Evolutionary conservation across 2,888 invertebrate species (phyloP), one percentile per base, ranked within the genome.

Genomic region (Pseudococcus longispinus): DNA sequence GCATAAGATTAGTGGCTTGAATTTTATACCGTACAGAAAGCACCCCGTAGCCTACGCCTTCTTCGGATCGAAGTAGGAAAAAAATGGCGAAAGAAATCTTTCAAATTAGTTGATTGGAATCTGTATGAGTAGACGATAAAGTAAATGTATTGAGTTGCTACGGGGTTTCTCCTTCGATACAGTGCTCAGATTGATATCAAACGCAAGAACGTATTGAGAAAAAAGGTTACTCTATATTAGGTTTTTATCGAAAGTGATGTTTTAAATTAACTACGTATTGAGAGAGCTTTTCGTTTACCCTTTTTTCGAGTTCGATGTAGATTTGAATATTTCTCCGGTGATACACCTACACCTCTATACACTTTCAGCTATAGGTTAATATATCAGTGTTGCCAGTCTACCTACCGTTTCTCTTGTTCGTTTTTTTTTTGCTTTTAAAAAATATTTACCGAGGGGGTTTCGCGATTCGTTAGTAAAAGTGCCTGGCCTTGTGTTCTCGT

Each of bases 181-280:
- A 29, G 8, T 29, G 15, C 70, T 26, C 18, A 70, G 70, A 70
- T 70, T 70, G 70, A 70, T 70, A 70, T 70, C 70, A 20, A 29
- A 70, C 18, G 70, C 29, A 29, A 70, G 29, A 70, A 26, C 70
- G 29, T 70, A 70, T 70, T 70, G 70, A 70, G 70, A 70, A 70
- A 70, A 70, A 70, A 70, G 29, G 70, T 29, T 70, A 70, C 70
- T 70, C 70, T 70, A 29, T 70, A 70, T 70, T 29, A 70, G 70
- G 70, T 70, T 70, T 70, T 70, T 70, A 70, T 70, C 70, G 70
- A 70, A 70, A 70, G 70, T 70, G 70, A 70, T 70, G 70, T 70
- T 70, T 70, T 70, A 70, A 70, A 70, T 70, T 70, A 70, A 70
- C 70, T 70, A 70, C 70, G 70, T 70, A 70, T 70, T 70, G 70